Conservation (phyloP, 2,888 invertebrate genomes). For the Eristalis tenax region DNA sequence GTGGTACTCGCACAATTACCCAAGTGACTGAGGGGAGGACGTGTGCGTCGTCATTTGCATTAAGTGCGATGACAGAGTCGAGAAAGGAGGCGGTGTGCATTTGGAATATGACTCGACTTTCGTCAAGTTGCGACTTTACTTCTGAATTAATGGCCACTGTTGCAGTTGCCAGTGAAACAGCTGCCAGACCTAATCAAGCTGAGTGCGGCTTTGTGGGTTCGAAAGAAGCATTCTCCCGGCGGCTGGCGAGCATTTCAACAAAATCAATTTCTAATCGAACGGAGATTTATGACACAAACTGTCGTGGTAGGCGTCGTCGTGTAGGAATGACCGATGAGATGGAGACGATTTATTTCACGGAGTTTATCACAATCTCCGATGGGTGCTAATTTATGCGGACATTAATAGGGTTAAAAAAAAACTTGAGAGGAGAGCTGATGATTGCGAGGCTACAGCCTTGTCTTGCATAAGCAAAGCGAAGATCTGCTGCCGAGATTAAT, state of each 20-base stretch:
- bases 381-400: neutral
- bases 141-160: neutral
- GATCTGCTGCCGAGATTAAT: neutral
- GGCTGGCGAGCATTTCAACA: neutral
- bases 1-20: neutral
- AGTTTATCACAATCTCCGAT: neutral
- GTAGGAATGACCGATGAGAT: neutral
- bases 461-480: neutral
- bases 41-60: constrained; percentile 1
- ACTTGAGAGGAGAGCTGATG: neutral
- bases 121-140: neutral
- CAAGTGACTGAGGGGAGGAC: neutral
- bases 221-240: neutral
- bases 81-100: neutral
- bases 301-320: too few species aligned
- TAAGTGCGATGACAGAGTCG: neutral
- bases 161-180: neutral
- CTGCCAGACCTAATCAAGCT: neutral
- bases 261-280: neutral
- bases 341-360: neutral
- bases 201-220: constrained; percentile 3
- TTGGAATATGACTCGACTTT: neutral
- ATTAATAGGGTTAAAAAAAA: neutral
- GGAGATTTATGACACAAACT: neutral
- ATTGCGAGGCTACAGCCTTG: neutral